Base-by-base conservation (phyloP, 2,113 vertebrate genomes). In the Scophthalmus maximus region DNA sequence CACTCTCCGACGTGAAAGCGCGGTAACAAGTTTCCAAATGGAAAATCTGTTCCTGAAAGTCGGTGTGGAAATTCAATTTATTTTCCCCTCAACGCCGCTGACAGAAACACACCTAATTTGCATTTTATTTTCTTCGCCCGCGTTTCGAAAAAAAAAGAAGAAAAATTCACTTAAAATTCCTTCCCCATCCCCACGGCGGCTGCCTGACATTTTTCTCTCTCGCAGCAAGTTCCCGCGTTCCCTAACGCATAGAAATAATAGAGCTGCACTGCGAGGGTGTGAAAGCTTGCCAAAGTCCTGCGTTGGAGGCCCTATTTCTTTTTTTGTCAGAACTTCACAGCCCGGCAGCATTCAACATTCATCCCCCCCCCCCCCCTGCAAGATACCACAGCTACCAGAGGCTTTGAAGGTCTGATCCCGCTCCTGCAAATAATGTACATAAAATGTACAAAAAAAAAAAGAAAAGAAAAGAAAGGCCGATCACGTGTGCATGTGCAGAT, bases 341-440 rank as follows among this genome's bases (percentile, higher is more conserved):
- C 73, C 42, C 26, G 59, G 78, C 65, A 71, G 49, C 81, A 86
- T 90, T 83, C 85, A 90, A 87, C 83, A 90, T 88, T 88, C 74
- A 90, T 88, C 50, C 0, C 50, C 60, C 59, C 55, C 62, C 81
- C 11, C 34, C 73, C 79, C 81, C 81, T 25, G 70, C 67, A 55
- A 79, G 79, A 80, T 78, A 84, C 84, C 51, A 82, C 79, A 23
- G 73, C 55, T 20, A 17, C 76, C 36, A 10, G 42, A 63, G 26
- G 56, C 86, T 91, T 88, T 88, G 88, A 91, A 88, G 76, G 78
- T 78, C 46, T 72, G 81, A 75, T 78, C 40, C 69, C 18, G 0
- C 56, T 42, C 51, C 44, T 44, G 79, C 73, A 85, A 86, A 91
- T 70, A 82, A 76, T 72, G 79, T 91, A 49, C 9, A 12, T 36